Evolutionary conservation across 1,140 invertebrate species (phyloP).

Genomic region (Steinernema khuongi): DNA sequence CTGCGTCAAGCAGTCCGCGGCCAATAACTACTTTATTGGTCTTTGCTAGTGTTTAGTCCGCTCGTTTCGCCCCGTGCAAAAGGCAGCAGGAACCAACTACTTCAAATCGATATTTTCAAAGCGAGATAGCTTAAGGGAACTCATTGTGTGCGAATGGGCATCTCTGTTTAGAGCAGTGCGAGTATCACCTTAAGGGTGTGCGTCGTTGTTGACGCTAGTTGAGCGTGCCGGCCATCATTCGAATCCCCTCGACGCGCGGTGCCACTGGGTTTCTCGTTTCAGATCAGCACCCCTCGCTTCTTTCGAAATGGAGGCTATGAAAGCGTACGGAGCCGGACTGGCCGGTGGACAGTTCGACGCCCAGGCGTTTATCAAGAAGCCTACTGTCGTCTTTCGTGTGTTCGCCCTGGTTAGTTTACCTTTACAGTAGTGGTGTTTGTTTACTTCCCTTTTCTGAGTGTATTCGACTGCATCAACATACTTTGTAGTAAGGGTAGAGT

Average conservation of each 20-base stretch:
- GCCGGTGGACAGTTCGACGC: conserved; percentile 32
- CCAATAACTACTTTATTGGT: conserved; percentile 4
- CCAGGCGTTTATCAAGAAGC: conserved; percentile 36
- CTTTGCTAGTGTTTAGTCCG: neutral
- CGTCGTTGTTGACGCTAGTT: too few species aligned
- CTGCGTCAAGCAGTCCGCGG: neutral
- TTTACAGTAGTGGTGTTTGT: too few species aligned
- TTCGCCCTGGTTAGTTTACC: conserved; percentile 26
- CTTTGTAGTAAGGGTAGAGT: too few species aligned
- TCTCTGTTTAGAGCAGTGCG: neutral
- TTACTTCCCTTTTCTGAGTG: too few species aligned
- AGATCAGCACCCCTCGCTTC: neutral
- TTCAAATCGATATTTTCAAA: conserved; percentile 13
- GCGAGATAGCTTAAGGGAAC: neutral
- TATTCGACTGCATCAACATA: too few species aligned
- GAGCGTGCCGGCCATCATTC: too few species aligned
- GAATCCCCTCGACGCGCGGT: too few species aligned
- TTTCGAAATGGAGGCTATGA: conserved; percentile 28
- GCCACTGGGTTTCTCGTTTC: neutral
- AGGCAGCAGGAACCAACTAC: neutral
- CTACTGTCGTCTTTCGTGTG: conserved; percentile 33
- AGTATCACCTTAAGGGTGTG: conserved; percentile 1
- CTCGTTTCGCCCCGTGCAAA: neutral
- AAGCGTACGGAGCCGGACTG: conserved; percentile 35
- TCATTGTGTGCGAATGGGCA: neutral